Conservation (phyloP, 2,888 invertebrate genomes). For the Nephrocerus scutellatus region DNA sequence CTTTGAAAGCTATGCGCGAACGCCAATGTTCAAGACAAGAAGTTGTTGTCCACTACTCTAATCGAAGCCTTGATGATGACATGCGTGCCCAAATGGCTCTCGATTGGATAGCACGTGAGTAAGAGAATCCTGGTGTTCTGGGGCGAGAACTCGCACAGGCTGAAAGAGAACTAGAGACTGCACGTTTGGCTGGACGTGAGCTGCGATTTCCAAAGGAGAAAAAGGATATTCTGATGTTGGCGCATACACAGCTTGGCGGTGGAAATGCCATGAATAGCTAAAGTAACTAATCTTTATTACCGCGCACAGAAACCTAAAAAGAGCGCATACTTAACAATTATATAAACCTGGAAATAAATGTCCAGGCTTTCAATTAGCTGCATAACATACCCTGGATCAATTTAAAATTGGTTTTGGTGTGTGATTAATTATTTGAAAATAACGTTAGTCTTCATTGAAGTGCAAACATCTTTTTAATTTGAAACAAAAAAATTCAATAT, state of each 20-base stretch:
- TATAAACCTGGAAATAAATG: no score
- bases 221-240: conserved; percentile 85
- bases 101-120: conserved; percentile 85
- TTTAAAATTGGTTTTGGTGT: no score
- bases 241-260: conserved; percentile 70
- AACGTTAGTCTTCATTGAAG: no score
- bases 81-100: conserved; percentile 95
- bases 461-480: no score
- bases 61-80: conserved; percentile 85
- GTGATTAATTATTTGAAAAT: no score
- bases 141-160: conserved; percentile 75
- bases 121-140: conserved; percentile 67
- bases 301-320: no score
- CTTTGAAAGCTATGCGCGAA: conserved; percentile 89
- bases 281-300: no score
- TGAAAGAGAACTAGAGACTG: conserved; percentile 78
- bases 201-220: conserved; percentile 92
- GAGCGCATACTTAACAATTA: no score
- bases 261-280: no score
- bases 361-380: no score
- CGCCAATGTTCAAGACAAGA: conserved; percentile 91
- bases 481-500: no score
- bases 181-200: conserved; percentile 81
- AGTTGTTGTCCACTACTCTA: conserved; percentile 87
- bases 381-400: no score